Conservation (phyloP, 2,113 vertebrate species). For the Neotragus pygmaeus region DNA sequence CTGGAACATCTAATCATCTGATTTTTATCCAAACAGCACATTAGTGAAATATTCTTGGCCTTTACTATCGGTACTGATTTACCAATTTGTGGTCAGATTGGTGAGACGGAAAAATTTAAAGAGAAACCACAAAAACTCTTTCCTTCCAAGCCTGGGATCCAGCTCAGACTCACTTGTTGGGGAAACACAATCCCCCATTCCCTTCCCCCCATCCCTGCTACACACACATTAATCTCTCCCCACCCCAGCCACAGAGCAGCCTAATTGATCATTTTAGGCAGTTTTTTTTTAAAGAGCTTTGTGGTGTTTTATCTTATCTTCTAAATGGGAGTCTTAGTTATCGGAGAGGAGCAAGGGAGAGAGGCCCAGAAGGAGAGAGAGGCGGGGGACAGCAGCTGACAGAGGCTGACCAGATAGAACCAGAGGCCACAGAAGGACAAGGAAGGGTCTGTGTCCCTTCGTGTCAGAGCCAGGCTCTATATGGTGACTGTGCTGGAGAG, state of each 20-base stretch:
- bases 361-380: not conserved
- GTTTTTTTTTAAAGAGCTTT: not conserved
- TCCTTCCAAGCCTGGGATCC: not conserved
- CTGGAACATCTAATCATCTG: not conserved
- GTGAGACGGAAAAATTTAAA: not conserved
- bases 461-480: not conserved
- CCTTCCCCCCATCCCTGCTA: not conserved
- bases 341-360: not conserved
- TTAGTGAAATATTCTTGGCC: not conserved
- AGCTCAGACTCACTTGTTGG: not conserved
- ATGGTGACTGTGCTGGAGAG: not conserved
- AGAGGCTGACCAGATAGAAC: not conserved
- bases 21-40: not conserved
- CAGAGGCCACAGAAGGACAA: not conserved
- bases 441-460: not conserved
- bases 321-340: not conserved
- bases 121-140: not conserved
- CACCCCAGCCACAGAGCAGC: not conserved
- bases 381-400: not conserved
- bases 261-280: not conserved
- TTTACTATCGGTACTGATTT: not conserved
- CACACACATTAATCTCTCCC: no score
- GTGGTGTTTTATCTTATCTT: not conserved
- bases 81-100: not conserved
- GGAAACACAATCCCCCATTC: not conserved